Conservation (phyloP, 2,888 invertebrate genomes). For the Euphydryas editha region DNA sequence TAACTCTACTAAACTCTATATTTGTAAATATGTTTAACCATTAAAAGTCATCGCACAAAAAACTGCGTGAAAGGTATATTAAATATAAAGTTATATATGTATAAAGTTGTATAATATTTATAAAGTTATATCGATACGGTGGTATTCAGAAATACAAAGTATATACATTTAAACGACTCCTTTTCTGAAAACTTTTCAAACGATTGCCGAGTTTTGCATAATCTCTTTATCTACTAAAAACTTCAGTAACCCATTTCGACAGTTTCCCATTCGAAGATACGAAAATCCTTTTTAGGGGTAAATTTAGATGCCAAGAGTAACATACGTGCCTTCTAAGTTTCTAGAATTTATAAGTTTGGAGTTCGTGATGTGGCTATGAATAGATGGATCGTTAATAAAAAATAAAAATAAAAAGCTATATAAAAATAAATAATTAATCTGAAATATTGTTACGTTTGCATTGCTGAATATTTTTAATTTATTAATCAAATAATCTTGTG, state of each 20-base stretch:
- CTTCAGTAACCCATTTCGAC: background rate
- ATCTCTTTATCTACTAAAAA: background rate
- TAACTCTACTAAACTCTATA: too few relatives aligned
- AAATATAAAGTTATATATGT: too few relatives aligned
- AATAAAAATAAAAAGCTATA: too few relatives aligned
- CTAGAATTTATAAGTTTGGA: constrained; percentile 5
- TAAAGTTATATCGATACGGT: too few relatives aligned
- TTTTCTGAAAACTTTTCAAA: background rate
- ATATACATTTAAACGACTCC: background rate
- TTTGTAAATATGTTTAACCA: too few relatives aligned
- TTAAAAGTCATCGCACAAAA: too few relatives aligned
- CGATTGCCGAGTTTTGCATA: background rate
- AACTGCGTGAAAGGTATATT: too few relatives aligned
- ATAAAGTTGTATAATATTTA: too few relatives aligned
- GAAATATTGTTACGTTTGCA: too few relatives aligned
- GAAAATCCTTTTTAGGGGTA: background rate
- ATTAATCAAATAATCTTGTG: too few relatives aligned
- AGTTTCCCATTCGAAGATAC: background rate
- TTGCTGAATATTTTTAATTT: background rate
- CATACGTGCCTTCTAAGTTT: background rate
- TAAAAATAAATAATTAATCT: too few relatives aligned
- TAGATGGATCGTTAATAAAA: background rate
- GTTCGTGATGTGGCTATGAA: background rate
- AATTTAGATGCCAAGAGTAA: constrained; percentile 2
- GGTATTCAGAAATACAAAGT: background rate